These are phyloP conservation scores for Sprattus sprattus DNA, from an alignment of 2,113 vertebrate species.

Conservation along the genomic window DNA sequence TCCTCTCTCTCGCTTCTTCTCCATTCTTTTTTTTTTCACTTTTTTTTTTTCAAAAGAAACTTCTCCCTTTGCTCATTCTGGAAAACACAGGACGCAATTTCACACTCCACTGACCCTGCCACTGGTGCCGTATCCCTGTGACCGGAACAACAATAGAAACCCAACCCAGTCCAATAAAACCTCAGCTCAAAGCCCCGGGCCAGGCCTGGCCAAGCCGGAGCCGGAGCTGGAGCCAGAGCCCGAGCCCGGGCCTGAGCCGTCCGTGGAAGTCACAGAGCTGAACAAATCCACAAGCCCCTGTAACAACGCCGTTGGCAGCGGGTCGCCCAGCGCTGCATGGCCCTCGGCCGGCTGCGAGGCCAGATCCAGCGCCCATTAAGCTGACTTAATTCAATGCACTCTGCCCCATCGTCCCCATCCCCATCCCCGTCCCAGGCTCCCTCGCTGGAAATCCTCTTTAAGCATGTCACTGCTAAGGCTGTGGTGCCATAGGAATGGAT, in stretches of 20 bases:
- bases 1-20: background rate
- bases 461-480: background rate
- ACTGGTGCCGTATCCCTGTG: background rate
- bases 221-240: background rate
- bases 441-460: background rate
- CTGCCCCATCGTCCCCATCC: background rate
- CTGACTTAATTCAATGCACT: background rate
- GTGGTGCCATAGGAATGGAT: background rate
- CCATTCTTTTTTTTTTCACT: background rate
- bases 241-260: background rate
- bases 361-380: background rate
- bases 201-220: background rate
- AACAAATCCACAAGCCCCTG: constrained; percentile 21
- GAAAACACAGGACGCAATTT: constrained; percentile 1
- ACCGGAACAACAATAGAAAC: constrained; percentile 21
- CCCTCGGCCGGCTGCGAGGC: background rate
- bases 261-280: background rate
- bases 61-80: background rate
- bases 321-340: no score
- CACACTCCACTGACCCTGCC: background rate
- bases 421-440: background rate
- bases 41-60: constrained; percentile 11
- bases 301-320: background rate
- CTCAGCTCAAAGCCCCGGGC: background rate
- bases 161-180: constrained; percentile 21